Conservation (phyloP, 2,888 invertebrate species). For the Latrodectus elegans region DNA sequence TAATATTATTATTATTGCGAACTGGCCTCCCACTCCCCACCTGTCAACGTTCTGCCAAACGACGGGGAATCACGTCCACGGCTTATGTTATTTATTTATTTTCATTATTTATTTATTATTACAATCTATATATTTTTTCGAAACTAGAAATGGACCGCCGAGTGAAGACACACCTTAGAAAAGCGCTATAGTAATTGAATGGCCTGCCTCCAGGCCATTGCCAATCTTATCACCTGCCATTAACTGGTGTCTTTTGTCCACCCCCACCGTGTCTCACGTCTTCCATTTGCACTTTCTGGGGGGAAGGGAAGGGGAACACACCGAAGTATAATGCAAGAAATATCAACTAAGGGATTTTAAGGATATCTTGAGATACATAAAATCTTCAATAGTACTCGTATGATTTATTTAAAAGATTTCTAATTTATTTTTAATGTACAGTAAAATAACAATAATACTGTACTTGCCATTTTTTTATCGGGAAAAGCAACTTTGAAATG, state of each 20-base stretch:
- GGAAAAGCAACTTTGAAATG: too few species aligned
- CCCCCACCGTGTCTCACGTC: constrained; percentile 32
- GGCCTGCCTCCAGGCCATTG: constrained; percentile 52
- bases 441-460: too few species aligned
- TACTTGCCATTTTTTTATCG: too few species aligned
- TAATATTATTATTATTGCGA: background rate
- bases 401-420: too few species aligned
- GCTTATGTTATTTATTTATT: constrained; percentile 20
- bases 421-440: too few species aligned
- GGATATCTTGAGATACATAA: too few species aligned
- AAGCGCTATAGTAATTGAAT: constrained; percentile 65
- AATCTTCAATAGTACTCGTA: too few species aligned
- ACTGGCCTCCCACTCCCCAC: background rate
- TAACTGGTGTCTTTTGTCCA: constrained; percentile 52
- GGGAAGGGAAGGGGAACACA: constrained; percentile 40
- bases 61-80: constrained; percentile 14
- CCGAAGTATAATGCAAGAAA: constrained; percentile 8
- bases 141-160: background rate
- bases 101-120: background rate
- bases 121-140: background rate
- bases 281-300: constrained; percentile 32
- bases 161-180: constrained; percentile 54
- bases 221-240: constrained; percentile 68
- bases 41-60: constrained; percentile 25
- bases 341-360: background rate